phyloP scores from a whole-genome alignment of 2,113 vertebrate genomes.

The Sylvilagus bachmani region DNA sequence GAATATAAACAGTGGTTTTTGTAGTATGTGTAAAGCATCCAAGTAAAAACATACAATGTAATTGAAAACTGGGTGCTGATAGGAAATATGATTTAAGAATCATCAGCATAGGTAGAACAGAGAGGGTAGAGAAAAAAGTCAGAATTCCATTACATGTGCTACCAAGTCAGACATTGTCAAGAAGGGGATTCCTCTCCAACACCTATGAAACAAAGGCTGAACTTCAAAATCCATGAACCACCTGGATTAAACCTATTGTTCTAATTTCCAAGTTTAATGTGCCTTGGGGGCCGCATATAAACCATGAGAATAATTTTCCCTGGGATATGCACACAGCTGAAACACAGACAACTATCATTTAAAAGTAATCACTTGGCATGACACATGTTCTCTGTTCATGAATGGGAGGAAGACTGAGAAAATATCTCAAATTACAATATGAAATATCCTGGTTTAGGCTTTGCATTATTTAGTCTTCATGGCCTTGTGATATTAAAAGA shows the following conservation, averaged over 20 bases:
- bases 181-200: neutral
- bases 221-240: neutral
- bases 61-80: neutral
- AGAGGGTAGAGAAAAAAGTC: neutral
- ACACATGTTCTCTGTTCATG: neutral
- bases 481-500: neutral
- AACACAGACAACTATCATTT: neutral
- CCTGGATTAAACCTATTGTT: neutral
- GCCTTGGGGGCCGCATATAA: neutral
- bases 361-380: neutral
- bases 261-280: slow-evolving; percentile 15
- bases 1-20: slow-evolving; percentile 13
- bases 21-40: neutral
- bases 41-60: neutral
- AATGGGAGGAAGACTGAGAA: neutral
- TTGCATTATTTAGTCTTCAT: neutral
- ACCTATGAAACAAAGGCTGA: slow-evolving; percentile 27
- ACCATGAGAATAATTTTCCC: neutral
- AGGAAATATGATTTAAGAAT: neutral
- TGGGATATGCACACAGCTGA: neutral
- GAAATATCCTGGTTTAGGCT: neutral
- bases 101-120: neutral
- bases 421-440: neutral
- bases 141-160: neutral
- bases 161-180: neutral